Evolutionary conservation across 2,888 invertebrate species (phyloP).

Genomic region (Malacosoma neustria): DNA sequence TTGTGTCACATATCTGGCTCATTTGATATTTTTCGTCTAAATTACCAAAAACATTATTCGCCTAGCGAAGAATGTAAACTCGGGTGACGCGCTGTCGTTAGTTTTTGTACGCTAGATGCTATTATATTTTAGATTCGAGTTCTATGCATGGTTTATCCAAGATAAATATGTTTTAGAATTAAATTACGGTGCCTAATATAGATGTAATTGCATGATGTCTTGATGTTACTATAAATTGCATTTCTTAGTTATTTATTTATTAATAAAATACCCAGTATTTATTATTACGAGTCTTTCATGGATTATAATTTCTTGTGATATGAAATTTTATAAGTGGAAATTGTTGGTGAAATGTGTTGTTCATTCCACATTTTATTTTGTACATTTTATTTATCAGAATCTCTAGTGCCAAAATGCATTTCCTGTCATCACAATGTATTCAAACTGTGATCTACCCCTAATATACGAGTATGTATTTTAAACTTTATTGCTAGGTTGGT

Average conservation of each 20-base stretch:
- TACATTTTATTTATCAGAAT: slow-evolving; percentile 35
- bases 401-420: slow-evolving; percentile 68
- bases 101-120: slow-evolving; percentile 52
- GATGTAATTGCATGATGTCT: too few relatives aligned
- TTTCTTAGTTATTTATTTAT: slow-evolving; percentile 65
- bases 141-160: slow-evolving; percentile 66
- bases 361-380: slow-evolving; percentile 36
- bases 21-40: slow-evolving; percentile 23
- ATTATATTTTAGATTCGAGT: slow-evolving; percentile 21
- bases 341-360: too few relatives aligned
- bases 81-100: slow-evolving; percentile 36
- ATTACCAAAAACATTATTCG: slow-evolving; percentile 34
- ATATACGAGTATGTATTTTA: slow-evolving; percentile 39
- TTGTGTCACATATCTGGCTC: slow-evolving; percentile 27
- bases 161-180: slow-evolving; percentile 66
- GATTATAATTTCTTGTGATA: slow-evolving; percentile 43
- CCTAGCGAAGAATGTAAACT: slow-evolving; percentile 36
- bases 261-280: slow-evolving; percentile 52
- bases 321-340: too few relatives aligned
- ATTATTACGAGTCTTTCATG: slow-evolving; percentile 65
- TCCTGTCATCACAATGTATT: slow-evolving; percentile 36
- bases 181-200: slow-evolving; percentile 50
- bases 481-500: slow-evolving; percentile 44
- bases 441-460: slow-evolving; percentile 54
- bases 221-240: slow-evolving; percentile 63